phyloP scores from a whole-genome alignment of 2,888 invertebrate species.

The Hemaris fuciformis region DNA sequence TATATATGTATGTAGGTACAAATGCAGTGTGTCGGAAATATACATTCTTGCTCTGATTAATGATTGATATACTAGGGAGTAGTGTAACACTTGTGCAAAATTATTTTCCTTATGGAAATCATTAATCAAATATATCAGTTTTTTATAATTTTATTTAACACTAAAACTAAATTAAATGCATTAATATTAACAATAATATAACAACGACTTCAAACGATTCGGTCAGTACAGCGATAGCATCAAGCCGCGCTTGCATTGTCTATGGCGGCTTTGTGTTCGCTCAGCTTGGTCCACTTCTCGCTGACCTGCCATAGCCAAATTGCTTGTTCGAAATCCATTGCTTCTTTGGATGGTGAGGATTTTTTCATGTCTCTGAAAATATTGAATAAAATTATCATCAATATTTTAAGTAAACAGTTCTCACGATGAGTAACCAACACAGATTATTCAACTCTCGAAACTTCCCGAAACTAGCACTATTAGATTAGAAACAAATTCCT shows the following conservation, averaged over 20 bases:
- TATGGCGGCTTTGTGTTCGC: conserved; percentile 43
- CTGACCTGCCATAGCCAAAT: conserved; percentile 90
- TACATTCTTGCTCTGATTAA: too few relatives aligned
- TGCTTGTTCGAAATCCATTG: conserved; percentile 78
- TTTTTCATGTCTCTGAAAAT: conserved; percentile 80
- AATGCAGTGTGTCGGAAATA: too few relatives aligned
- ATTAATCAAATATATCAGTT: neutral
- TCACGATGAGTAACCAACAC: too few relatives aligned
- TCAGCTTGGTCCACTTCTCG: conserved; percentile 87
- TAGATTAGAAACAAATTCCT: too few relatives aligned
- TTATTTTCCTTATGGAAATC: too few relatives aligned
- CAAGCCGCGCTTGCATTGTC: conserved; percentile 36
- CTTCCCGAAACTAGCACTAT: too few relatives aligned
- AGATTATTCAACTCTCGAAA: too few relatives aligned
- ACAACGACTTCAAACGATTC: too few relatives aligned
- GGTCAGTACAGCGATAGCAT: neutral
- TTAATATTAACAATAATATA: conserved; percentile 20
- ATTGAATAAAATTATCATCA: conserved; percentile 16
- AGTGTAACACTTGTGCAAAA: too few relatives aligned
- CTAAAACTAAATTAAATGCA: conserved; percentile 41
- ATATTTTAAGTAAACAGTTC: neutral
- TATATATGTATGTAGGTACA: too few relatives aligned
- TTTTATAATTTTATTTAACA: conserved; percentile 20
- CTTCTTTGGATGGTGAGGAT: conserved; percentile 69
- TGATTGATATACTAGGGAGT: too few relatives aligned